Evolutionary conservation across 2,888 invertebrate genomes (phyloP), one percentile per base, ranked within the genome.

Genomic region (Galeruca laticollis): DNA sequence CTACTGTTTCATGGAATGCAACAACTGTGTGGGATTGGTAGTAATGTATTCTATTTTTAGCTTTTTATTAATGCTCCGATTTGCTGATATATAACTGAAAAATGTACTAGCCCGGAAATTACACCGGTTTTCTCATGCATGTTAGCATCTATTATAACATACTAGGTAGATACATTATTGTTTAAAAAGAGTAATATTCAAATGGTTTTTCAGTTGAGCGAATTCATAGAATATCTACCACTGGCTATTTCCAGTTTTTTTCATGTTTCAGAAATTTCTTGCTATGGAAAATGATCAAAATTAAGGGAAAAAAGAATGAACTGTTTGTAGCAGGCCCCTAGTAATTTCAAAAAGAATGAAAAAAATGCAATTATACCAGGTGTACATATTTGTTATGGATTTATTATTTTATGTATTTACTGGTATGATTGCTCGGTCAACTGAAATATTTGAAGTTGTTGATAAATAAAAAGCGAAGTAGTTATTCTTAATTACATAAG

Each of bases 191-290:
- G 52, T 60, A 60, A 68, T 68, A 60, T 60, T 52, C 60, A 67
- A 67, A 67, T 67, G 67, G 67, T 60, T 67, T 59, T 60, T 51
- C 67, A 54, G 67, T 60, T 47, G 67, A 68, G 43, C 35, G 67
- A 68, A 31, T 60, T 68, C 60, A 40, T 43, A 60, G 60, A 60
- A 61, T 64, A 64, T 64, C 56, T 26, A 52, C 63, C 40, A 40
- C 56, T 15, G 54, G 56, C 54, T 64, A 64, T 64, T 64, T n/a
- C 54, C 40, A 47, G 18, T 2, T 15, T 47, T 47, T 43, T 47
- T 47, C n/a, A 15, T 15, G 9, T 47, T 47, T 47, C 51, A 62
- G 62, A 52, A 33, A 62, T 51, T 62, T 18, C 47, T 47, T 18
- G 15, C 47, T 8, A 47, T 47, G 15, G 9, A 47, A 18, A 47